Conservation (phyloP, 2,888 invertebrate genomes). For the Pristionchus exspectatus region DNA sequence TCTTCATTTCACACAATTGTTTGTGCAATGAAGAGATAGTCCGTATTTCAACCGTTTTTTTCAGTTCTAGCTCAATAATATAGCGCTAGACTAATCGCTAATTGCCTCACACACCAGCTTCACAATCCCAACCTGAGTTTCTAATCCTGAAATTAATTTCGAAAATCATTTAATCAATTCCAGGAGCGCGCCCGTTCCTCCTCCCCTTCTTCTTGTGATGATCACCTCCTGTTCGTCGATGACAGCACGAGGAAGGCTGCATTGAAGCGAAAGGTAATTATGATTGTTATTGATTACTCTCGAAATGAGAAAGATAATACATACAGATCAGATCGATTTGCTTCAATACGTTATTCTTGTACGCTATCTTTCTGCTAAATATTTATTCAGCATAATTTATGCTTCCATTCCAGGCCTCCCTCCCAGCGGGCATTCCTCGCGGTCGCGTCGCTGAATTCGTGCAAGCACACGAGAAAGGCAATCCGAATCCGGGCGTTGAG, state of each 20-base stretch:
- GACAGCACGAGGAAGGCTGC: not conserved
- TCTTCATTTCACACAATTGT: no score
- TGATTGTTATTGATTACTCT: not conserved
- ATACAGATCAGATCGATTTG: no score
- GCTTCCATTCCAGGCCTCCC: conserved; percentile 23
- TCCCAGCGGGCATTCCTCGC: conserved; percentile 54
- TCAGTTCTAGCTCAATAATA: not conserved
- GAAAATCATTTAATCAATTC: not conserved
- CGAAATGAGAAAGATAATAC: no score
- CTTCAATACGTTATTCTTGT: no score
- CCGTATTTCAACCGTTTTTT: not conserved
- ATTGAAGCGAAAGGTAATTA: conserved; percentile 18
- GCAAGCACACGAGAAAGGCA: conserved; percentile 72
- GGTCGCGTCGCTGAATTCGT: conserved; percentile 71
- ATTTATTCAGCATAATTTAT: no score
- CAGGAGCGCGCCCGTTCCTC: conserved; percentile 48
- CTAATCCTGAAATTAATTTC: not conserved
- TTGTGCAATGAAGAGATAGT: no score
- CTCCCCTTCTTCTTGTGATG: conserved; percentile 24
- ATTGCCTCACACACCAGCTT: not conserved
- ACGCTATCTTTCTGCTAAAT: no score
- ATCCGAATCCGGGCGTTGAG: conserved; percentile 68
- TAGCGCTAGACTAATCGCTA: not conserved
- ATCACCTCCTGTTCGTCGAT: conserved; percentile 28
- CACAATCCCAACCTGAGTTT: not conserved